Evolutionary conservation across 23 tunicate species (phyloP).

Genomic region (Halocynthia aurantium): DNA sequence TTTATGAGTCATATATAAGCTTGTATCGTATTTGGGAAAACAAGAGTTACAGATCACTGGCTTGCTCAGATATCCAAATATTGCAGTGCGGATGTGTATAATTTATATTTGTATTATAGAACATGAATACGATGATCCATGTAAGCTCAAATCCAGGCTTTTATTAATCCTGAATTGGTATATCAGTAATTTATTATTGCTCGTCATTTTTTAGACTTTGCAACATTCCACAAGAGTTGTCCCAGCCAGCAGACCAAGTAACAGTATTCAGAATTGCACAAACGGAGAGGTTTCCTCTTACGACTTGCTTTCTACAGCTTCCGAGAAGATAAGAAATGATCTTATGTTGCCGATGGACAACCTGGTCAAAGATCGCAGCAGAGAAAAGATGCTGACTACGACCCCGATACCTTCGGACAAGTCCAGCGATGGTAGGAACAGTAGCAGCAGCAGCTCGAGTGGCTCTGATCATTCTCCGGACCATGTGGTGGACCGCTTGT

Average conservation of each 20-base stretch:
- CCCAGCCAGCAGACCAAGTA: background rate
- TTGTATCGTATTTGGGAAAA: no score
- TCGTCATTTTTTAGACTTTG: background rate
- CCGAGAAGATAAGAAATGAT: background rate
- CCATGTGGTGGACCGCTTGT: conserved; percentile 25
- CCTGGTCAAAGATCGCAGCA: conserved; percentile 21
- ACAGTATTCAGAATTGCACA: background rate
- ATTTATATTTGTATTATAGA: no score
- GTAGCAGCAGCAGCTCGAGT: conserved; percentile 62
- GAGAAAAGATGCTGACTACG: conserved; percentile 75
- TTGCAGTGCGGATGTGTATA: no score
- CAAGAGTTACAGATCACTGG: no score
- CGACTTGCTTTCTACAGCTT: no score
- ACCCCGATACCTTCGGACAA: conserved; percentile 90
- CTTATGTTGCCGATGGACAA: background rate
- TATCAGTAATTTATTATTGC: background rate
- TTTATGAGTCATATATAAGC: no score
- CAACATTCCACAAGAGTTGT: background rate
- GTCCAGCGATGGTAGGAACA: conserved; percentile 57
- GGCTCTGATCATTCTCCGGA: conserved; percentile 76
- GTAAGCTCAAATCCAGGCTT: no score
- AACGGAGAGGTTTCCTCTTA: background rate
- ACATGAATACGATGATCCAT: no score
- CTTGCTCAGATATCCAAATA: no score
- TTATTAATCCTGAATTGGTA: no score